Evolutionary conservation across 2,888 invertebrate species (phyloP), one percentile per base, ranked within the genome.

Genomic region (Ceraclea dissimilis): DNA sequence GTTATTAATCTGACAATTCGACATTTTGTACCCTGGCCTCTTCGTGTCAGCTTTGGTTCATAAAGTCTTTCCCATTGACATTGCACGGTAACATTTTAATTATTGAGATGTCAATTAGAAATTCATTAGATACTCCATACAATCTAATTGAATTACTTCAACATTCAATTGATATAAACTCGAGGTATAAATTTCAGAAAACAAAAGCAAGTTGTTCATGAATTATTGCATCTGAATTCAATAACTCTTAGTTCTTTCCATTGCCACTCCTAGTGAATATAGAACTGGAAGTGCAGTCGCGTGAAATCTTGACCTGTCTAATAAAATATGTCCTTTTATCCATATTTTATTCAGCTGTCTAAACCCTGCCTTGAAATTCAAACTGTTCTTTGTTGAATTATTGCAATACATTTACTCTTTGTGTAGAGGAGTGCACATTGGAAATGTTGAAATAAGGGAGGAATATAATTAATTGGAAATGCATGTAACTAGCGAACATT

Each of bases 271-370:
- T 39, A n/a, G n/a, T n/a, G n/a, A n/a, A n/a, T n/a, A n/a, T n/a
- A n/a, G n/a, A n/a, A n/a, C n/a, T n/a, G n/a, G 13, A 13, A 39
- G 39, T 39, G 39, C 16, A 16, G 2, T 39, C 39, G 39, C 39
- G 39, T 39, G 39, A 39, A 39, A 39, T 39, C 39, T 39, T 39
- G 39, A 39, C 39, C 39, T 39, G 16, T 39, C 39, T 39, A 39
- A 39, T 39, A 39, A 39, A 39, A 39, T 39, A 39, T 39, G 39
- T 39, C 39, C 39, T 16, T 39, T 16, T 16, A 16, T 16, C 39
- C 39, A 39, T 39, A 16, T 16, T 39, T 39, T 39, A 39, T 39
- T 39, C 39, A 39, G 39, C 39, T 39, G 39, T 39, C 39, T 39
- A 39, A 31, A 39, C 39, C 39, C 39, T 39, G 39, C 39, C 39